Evolutionary conservation across 2,888 invertebrate genomes (phyloP).

Genomic region (Stenotaenia linearis): DNA sequence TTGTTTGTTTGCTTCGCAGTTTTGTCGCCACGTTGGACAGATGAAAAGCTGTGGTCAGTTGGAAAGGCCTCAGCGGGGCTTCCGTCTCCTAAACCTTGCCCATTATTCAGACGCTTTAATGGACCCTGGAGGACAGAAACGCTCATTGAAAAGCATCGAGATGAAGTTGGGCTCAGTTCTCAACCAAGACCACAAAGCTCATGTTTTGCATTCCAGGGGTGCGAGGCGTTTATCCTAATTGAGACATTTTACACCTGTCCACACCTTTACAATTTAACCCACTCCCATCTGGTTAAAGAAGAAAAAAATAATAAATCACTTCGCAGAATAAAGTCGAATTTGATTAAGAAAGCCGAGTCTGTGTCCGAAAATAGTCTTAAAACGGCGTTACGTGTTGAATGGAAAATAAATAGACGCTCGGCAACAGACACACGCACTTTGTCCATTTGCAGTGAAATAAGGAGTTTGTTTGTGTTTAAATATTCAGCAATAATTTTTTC

Average conservation of each 20-base stretch:
- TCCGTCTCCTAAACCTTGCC: constrained; percentile 15
- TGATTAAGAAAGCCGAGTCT: no score
- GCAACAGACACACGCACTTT: constrained; percentile 7
- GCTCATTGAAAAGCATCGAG: constrained; percentile 26
- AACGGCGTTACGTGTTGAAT: not conserved
- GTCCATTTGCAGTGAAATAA: constrained; percentile 13
- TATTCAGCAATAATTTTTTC: constrained; percentile 14
- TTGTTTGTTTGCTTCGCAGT: not conserved
- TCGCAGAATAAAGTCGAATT: no score
- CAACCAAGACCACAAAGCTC: constrained; percentile 7
- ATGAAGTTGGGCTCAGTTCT: constrained; percentile 21
- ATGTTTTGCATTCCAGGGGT: constrained; percentile 24
- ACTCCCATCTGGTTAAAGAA: not conserved
- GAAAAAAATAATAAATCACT: no score
- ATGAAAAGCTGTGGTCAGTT: constrained; percentile 26
- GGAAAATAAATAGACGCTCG: constrained; percentile 4
- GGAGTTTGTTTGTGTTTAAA: not conserved
- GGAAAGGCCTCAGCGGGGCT: constrained; percentile 26
- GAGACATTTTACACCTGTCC: constrained; percentile 26
- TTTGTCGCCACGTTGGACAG: constrained; percentile 22
- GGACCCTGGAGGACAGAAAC: constrained; percentile 22
- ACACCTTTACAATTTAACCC: not conserved
- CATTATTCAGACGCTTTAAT: constrained; percentile 24
- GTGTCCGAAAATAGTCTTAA: not conserved
- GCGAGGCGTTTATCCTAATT: not conserved